Base-by-base conservation (phyloP, 1,140 invertebrate species). In the Micrasema minimum region DNA sequence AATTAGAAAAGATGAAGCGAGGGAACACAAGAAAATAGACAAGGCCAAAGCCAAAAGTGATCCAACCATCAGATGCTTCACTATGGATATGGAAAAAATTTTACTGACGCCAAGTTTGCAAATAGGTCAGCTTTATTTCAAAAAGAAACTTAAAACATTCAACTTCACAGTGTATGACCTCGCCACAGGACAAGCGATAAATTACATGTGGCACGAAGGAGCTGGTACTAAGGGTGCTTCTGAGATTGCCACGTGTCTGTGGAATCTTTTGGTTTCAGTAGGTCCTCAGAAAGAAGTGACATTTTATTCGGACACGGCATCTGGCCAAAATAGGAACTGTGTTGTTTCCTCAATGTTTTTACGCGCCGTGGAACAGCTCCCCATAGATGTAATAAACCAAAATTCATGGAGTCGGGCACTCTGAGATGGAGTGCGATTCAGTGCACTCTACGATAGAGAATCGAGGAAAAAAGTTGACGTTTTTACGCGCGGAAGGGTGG, bases 151-250 rank as follows among this genome's bases (percentile, higher is more conserved):
- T n/a, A n/a, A n/a, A n/a, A n/a, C n/a, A n/a, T n/a, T n/a, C n/a
- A n/a, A n/a, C n/a, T n/a, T n/a, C n/a, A 20, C 12, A 48, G 46
- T 48, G 18, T 48, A 48, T 48, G 46, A 48, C 6, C 46, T 48
- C 6, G 18, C 46, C 14, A 7, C 46, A 5, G 14, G 46, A 48
- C 46, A 48, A 48, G 46, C 46, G 14, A 48, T 14, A 6, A 48
- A 48, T 38, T 38, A 38, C 37, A 38, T 38, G 37, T 38, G 37
- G 37, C 37, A 38, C 37, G 37, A 38, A 38, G 37, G 37, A 6
- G 37, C 11, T 5, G 37, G 37, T 38, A 38, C 37, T 6, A 38
- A 38, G 37, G 37, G 37, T 38, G 5, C 37, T 38, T 38, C 37
- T 5, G 37, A 38, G 37, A 38, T 38, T 11, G 11, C 37, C 37